phyloP scores from a whole-genome alignment of 2,888 invertebrate species.

The Notodonta dromedarius region DNA sequence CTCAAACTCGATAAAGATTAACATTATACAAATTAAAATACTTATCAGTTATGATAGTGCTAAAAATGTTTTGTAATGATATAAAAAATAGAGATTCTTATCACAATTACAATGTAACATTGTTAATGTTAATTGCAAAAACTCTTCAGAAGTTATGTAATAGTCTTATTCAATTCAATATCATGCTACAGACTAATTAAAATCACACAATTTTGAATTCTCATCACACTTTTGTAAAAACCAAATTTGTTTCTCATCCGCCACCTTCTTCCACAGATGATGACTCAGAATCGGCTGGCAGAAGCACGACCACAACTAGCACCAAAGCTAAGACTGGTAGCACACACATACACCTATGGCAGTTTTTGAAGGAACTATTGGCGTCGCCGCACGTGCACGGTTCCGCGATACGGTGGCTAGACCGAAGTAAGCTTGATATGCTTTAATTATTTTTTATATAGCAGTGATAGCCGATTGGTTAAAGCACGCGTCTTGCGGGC shows the following conservation, averaged over 20 bases:
- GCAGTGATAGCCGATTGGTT: too few relatives aligned
- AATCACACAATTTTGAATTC: neutral
- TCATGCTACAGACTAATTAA: too few relatives aligned
- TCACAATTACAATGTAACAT: too few relatives aligned
- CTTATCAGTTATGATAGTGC: slow-evolving; percentile 9
- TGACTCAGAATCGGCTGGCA: slow-evolving; percentile 80
- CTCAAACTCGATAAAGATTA: slow-evolving; percentile 21
- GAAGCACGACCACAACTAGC: slow-evolving; percentile 55
- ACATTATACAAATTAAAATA: too few relatives aligned
- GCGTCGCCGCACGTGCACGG: slow-evolving; percentile 95
- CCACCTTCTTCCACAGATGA: slow-evolving; percentile 74
- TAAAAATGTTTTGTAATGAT: slow-evolving; percentile 7
- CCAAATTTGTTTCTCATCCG: slow-evolving; percentile 5
- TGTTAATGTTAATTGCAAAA: too few relatives aligned
- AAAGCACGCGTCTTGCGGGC: too few relatives aligned
- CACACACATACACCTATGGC: slow-evolving; percentile 99
- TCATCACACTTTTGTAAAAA: neutral
- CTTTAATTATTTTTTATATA: too few relatives aligned
- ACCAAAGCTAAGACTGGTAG: slow-evolving; percentile 84
- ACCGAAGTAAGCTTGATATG: slow-evolving; percentile 91
- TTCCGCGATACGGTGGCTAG: slow-evolving; percentile 98
- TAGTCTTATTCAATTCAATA: too few relatives aligned
- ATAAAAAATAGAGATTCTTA: too few relatives aligned
- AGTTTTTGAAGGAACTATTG: slow-evolving; percentile 98
- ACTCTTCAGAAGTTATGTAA: too few relatives aligned